Evolutionary conservation across 2,113 vertebrate genomes (phyloP).

Genomic region (Psammodynastes pulverulentus): DNA sequence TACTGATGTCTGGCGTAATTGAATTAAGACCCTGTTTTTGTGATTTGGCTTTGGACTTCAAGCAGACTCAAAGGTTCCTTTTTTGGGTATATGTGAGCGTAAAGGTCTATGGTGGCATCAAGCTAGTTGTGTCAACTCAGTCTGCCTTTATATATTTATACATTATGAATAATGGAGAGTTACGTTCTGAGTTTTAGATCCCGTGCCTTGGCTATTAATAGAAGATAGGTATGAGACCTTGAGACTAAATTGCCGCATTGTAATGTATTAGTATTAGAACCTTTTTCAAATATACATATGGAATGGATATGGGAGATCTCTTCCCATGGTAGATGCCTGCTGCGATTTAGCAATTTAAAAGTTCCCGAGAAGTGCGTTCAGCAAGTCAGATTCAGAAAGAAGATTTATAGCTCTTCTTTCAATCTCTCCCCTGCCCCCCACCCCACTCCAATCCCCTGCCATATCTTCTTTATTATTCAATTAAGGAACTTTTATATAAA

Average conservation of each 20-base stretch:
- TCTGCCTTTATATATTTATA: not conserved
- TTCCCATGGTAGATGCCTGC: slow-evolving; percentile 24
- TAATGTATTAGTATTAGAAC: slow-evolving; percentile 11
- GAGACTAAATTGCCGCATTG: not conserved
- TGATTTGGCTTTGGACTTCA: not conserved
- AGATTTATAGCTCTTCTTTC: slow-evolving; percentile 32
- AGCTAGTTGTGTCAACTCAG: not conserved
- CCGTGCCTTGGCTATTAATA: not conserved
- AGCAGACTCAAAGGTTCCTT: not conserved
- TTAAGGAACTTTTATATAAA: slow-evolving; percentile 44
- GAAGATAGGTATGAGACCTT: slow-evolving; percentile 17
- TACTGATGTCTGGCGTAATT: not conserved
- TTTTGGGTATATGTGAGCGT: not conserved
- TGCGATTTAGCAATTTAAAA: slow-evolving; percentile 47
- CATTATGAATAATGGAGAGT: not conserved
- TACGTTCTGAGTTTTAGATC: not conserved
- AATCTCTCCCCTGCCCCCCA: not conserved
- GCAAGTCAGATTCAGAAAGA: slow-evolving; percentile 31
- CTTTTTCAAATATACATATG: slow-evolving; percentile 37
- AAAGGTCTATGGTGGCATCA: not conserved
- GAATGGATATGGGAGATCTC: slow-evolving; percentile 28
- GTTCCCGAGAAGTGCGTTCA: slow-evolving; percentile 38
- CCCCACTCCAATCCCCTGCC: not conserved
- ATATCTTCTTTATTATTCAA: slow-evolving; percentile 52
- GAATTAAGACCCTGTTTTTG: not conserved